Conservation (phyloP, 2,797 vertebrate species). For the Micrastur ruficollis region DNA sequence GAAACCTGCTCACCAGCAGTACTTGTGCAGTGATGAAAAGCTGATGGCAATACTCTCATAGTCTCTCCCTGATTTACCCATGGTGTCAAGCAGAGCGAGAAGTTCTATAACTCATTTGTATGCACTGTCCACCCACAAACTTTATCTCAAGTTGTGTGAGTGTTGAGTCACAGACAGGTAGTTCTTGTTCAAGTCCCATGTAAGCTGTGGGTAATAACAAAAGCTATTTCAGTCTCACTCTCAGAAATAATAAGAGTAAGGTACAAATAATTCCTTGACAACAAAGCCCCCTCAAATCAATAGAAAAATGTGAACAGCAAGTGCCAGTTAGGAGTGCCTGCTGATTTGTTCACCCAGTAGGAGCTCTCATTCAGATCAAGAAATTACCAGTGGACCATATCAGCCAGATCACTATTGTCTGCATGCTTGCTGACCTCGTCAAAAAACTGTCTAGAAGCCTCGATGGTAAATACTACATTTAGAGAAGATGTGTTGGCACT, state of each 20-base stretch:
- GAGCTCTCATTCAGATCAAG: neutral
- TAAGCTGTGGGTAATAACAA: slow-evolving; percentile 1
- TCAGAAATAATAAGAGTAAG: neutral
- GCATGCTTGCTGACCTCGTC: neutral
- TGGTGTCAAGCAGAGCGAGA: neutral
- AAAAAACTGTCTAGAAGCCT: neutral
- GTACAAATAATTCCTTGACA: neutral
- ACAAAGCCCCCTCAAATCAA: neutral
- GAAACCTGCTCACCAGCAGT: slow-evolving; percentile 4
- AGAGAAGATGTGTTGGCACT: neutral
- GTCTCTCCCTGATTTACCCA: neutral
- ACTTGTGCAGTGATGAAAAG: neutral
- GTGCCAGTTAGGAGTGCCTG: neutral
- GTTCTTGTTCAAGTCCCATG: slow-evolving; percentile 32
- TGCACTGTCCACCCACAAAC: slow-evolving; percentile 60
- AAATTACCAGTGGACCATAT: neutral
- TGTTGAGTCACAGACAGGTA: slow-evolving; percentile 65
- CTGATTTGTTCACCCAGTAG: neutral
- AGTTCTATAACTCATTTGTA: slow-evolving; percentile 35
- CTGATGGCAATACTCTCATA: neutral
- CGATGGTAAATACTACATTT: neutral
- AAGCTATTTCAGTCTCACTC: neutral
- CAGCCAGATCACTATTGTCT: neutral
- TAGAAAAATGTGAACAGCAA: neutral
- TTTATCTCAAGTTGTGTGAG: slow-evolving; percentile 23